phyloP scores from a whole-genome alignment of 2,797 vertebrate genomes.

The Periophthalmus magnuspinnatus region DNA sequence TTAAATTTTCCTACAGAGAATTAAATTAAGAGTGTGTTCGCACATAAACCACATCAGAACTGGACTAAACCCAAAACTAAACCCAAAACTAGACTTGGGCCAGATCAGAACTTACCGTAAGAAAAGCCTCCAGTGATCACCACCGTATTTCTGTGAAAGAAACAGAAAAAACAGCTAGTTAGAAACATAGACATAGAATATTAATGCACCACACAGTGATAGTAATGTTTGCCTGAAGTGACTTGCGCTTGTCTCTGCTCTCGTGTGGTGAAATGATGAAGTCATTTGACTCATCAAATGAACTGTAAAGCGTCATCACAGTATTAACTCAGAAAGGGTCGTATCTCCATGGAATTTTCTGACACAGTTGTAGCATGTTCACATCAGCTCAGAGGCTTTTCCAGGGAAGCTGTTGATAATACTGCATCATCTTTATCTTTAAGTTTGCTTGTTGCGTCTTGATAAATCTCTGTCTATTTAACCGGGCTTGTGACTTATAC shows the following conservation, averaged over 20 bases:
- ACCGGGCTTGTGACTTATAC: not conserved
- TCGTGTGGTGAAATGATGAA: not conserved
- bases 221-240: not conserved
- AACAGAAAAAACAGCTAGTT: not conserved
- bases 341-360: not conserved
- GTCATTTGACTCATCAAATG: conserved; percentile 6
- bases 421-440: not conserved
- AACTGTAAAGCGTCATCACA: not conserved
- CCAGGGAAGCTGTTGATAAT: conserved; percentile 41
- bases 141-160: not conserved
- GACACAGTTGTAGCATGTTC: conserved; percentile 6
- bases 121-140: not conserved
- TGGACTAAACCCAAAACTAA: no score
- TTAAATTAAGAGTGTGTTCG: no score
- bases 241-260: not conserved
- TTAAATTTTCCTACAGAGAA: no score
- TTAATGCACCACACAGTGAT: not conserved
- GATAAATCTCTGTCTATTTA: not conserved
- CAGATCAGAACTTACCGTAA: no score
- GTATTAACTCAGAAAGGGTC: conserved; percentile 1
- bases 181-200: not conserved
- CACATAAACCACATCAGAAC: no score
- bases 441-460: not conserved
- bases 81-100: no score
- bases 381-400: conserved; percentile 27